Evolutionary conservation across 2,888 invertebrate genomes (phyloP).

Genomic region (Dryadula phaetusa): DNA sequence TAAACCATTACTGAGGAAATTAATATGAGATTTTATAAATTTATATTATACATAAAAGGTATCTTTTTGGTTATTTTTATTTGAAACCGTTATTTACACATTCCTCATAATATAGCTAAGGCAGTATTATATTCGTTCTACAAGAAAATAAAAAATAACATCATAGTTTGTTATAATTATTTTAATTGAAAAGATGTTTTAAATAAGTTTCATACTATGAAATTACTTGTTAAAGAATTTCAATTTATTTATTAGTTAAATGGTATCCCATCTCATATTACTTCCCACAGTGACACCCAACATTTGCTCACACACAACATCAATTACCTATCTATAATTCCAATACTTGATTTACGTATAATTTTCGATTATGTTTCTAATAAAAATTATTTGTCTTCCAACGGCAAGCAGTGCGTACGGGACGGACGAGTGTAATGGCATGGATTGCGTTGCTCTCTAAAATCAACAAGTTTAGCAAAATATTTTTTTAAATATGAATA

Average conservation of each 20-base stretch:
- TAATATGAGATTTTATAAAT: background rate
- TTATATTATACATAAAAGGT: background rate
- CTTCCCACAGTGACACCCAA: background rate
- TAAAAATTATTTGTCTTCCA: conserved; percentile 44
- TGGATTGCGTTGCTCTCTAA: conserved; percentile 38
- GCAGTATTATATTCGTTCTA: too few relatives aligned
- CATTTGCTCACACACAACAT: background rate
- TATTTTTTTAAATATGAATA: conserved; percentile 24
- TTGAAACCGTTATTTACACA: too few relatives aligned
- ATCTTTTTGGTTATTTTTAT: too few relatives aligned
- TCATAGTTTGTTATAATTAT: too few relatives aligned
- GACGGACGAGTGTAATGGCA: conserved; percentile 46
- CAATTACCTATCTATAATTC: conserved; percentile 23
- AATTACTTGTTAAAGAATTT: too few relatives aligned
- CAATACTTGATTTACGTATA: conserved; percentile 32
- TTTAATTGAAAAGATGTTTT: too few relatives aligned
- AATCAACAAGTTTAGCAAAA: conserved; percentile 34
- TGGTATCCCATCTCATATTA: conserved; percentile 9
- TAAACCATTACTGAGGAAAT: conserved; percentile 7
- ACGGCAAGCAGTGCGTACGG: conserved; percentile 46
- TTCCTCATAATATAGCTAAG: too few relatives aligned
- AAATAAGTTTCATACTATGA: too few relatives aligned
- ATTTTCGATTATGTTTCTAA: conserved; percentile 32
- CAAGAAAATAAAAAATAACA: too few relatives aligned
- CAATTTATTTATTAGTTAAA: too few relatives aligned